phyloP scores from a whole-genome alignment of 2,888 invertebrate species.

The Proisotoma minuta region DNA sequence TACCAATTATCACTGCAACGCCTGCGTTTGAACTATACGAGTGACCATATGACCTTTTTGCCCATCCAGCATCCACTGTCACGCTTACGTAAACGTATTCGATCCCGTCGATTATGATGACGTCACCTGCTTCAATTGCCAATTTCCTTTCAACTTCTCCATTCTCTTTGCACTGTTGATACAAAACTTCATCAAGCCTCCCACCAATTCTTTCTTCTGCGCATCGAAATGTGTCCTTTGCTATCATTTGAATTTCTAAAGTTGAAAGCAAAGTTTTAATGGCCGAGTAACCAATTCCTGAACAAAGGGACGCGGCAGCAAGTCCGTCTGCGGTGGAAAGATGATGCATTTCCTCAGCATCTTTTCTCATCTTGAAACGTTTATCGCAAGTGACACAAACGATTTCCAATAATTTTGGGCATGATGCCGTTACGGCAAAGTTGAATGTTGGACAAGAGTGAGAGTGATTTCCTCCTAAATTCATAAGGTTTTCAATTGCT shows the following conservation, averaged over 20 bases:
- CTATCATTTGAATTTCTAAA: background rate
- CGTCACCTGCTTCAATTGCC: constrained; percentile 17
- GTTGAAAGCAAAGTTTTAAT: constrained; percentile 4
- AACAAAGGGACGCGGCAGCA: constrained; percentile 3
- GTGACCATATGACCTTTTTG: constrained; percentile 23
- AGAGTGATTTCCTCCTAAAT: background rate
- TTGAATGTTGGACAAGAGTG: background rate
- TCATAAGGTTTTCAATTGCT: background rate
- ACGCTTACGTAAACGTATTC: constrained; percentile 17
- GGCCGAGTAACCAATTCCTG: constrained; percentile 9
- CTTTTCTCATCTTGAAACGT: background rate
- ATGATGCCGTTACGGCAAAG: background rate
- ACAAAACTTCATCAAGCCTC: constrained; percentile 50
- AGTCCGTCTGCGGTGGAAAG: background rate
- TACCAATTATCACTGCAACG: constrained; percentile 17
- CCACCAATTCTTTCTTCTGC: constrained; percentile 2
- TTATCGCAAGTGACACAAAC: background rate
- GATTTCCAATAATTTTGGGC: background rate
- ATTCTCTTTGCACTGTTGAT: constrained; percentile 48
- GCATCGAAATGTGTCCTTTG: background rate
- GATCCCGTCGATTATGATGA: background rate
- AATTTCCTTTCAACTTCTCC: constrained; percentile 13
- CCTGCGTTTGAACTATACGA: constrained; percentile 17
- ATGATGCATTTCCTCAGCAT: background rate
- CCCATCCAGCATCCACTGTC: constrained; percentile 24